Base-by-base conservation (phyloP, 1,140 invertebrate species). In the Armadillidium nasatum region DNA sequence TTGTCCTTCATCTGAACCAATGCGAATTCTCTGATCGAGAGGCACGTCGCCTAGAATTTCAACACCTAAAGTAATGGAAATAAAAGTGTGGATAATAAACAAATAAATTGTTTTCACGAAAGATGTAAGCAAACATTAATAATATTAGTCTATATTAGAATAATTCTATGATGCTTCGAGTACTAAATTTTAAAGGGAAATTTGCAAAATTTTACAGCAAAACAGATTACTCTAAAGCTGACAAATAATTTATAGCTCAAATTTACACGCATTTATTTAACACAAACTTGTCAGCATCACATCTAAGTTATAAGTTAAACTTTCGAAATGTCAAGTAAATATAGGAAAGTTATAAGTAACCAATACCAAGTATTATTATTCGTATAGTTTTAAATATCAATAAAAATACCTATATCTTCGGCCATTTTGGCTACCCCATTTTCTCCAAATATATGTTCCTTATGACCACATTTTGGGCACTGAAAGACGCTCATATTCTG, bases 401-500 rank as follows among this genome's bases (percentile, higher is more conserved):
- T 21, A 15, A 19, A 73, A 67, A 21, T 69, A 80, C 79, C 77
- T 69, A 80, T 11, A 71, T 80, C 76, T 70, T 71, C 33, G 11
- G 77, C 83, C 11, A 84, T 79, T 66, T 82, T 80, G 7, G 68
- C 71, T 10, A 76, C 83, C 33, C 83, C 82, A 72, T 83, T 76
- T 71, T 81, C 19, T 13, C 84, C 84, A 81, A 84, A 84, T 23
- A 84, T 83, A 66, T 83, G 80, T 67, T 80, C 76, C 60, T 76
- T 75, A 70, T 83, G 81, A 3, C 82, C 81, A 82, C 83, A 84
- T 22, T 83, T 82, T n/a, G 81, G 80, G 72, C 84, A 84, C 88
- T 90, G 66, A 44, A 76, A 78, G n/a, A 78, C 72, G 74, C 77
- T 80, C 94, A 96, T 96, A 84, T 96, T 96, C 82, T 94, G 90